A percentile compares a stretch with the other conserved stretches of the same genome.
Evolutionary conservation across 2,797 vertebrate species (phyloP).

Genomic region (Geotrypetes seraphini): DNA sequence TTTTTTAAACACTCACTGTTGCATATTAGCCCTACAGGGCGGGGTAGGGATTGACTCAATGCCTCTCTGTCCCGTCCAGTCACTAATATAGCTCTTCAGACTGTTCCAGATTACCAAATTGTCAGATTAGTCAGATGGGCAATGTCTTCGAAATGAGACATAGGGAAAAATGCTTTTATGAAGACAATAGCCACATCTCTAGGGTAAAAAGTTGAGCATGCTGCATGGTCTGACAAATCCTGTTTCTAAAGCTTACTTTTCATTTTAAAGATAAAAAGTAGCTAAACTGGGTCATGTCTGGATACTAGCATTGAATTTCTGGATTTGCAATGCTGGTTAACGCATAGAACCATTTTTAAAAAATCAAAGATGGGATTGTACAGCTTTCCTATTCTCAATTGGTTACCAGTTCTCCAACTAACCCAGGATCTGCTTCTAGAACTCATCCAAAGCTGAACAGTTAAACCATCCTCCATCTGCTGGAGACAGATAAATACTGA

Average conservation of each 20-base stretch:
- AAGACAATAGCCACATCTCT: neutral
- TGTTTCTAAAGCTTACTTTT: neutral
- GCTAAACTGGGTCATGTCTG: no score
- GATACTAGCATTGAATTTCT: no score
- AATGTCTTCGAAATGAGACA: neutral
- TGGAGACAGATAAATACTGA: no score
- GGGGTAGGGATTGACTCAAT: conserved; percentile 9
- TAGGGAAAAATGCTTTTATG: neutral
- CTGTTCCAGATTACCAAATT: neutral
- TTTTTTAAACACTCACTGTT: conserved; percentile 8
- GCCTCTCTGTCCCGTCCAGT: conserved; percentile 1
- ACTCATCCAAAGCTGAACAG: no score
- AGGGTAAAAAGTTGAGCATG: neutral
- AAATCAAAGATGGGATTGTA: no score
- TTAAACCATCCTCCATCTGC: no score
- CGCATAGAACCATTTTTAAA: no score
- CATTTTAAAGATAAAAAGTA: neutral
- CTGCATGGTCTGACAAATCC: neutral
- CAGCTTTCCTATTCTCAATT: no score
- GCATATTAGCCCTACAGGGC: neutral
- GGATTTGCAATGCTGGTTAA: no score
- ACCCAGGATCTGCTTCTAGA: no score
- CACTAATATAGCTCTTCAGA: neutral
- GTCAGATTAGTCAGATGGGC: neutral
- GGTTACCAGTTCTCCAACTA: no score